Base-by-base conservation (phyloP, 2,888 invertebrate species). In the Ennomos fuscantarius region DNA sequence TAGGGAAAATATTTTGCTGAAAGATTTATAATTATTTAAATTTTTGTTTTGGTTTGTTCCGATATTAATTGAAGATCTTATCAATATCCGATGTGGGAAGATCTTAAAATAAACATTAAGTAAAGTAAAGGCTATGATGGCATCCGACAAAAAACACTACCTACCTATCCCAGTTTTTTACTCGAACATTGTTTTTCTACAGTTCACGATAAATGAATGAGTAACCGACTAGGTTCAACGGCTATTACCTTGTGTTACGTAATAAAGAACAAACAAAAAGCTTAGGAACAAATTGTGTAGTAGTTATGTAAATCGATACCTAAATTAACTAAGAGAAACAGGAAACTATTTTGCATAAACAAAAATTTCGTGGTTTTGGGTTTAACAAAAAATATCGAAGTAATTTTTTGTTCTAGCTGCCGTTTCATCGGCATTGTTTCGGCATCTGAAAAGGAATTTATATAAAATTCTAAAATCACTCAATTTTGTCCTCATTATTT, bases 271-370 rank as follows among this genome's bases (percentile, higher is more conserved):
- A 42, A 11, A 37, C 10, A 59, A 54, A 58, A 53, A 41, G 37
- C 11, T 39, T 47, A 52, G 12, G 49, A 54, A 42, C 46, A 47
- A 52, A 48, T 48, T 44, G 52, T 39, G 43, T 15, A 33, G 36
- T 12, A 53, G 56, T 54, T 59, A 59, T 54, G 58, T 54, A 54
- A 59, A 59, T 59, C 45, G 53, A 59, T 49, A 54, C 36, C 49
- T 49, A 45, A 53, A 58, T 52, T 52, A 41, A 35, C 44, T 36
- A 53, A 24, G 40, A 53, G 51, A 52, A 58, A 49, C 52, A 48
- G 52, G 48, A 47, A 57, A 47, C 42, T 46, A 8, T 34, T 48
- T 43, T 34, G 39, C 47, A 52, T 42, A 1, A 47, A 50, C 47
- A 43, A 47, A 39, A 43, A 12, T 57, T 57, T 51, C 32, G 34